Evolutionary conservation across 2,797 vertebrate genomes (phyloP).

Genomic region (Glossophaga mutica): DNA sequence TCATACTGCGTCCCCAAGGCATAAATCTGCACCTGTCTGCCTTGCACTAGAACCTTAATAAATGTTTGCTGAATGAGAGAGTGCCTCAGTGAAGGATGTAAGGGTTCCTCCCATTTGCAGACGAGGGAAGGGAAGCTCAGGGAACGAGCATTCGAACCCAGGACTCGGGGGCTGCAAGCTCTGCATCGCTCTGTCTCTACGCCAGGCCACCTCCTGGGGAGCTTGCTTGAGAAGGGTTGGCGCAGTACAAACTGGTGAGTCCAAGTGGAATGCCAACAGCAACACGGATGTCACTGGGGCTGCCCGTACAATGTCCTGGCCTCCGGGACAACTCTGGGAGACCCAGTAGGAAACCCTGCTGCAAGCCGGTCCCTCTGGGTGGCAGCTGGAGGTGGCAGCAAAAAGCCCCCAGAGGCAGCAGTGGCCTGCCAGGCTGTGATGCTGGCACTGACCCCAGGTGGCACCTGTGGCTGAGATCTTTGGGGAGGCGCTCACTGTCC

Average conservation of each 20-base stretch:
- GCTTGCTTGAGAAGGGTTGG: neutral
- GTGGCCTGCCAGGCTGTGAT: neutral
- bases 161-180: neutral
- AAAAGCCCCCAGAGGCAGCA: too few species aligned
- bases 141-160: neutral
- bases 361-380: neutral
- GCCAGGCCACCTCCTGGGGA: neutral
- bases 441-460: neutral
- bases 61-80: neutral
- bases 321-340: neutral
- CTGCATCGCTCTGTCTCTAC: fast-evolving
- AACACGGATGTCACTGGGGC: neutral
- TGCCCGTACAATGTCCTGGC: neutral
- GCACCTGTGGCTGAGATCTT: neutral
- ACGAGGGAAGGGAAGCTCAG: fast-evolving
- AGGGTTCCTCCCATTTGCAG: too few species aligned
- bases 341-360: neutral
- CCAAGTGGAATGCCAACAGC: neutral
- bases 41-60: neutral
- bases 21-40: neutral
- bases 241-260: neutral
- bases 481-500: fast-evolving
- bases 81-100: fast-evolving
- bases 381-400: neutral
- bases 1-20: neutral